These are phyloP conservation scores for Charina bottae DNA, from an alignment of 2,113 vertebrate species.

Conservation along the genomic window DNA sequence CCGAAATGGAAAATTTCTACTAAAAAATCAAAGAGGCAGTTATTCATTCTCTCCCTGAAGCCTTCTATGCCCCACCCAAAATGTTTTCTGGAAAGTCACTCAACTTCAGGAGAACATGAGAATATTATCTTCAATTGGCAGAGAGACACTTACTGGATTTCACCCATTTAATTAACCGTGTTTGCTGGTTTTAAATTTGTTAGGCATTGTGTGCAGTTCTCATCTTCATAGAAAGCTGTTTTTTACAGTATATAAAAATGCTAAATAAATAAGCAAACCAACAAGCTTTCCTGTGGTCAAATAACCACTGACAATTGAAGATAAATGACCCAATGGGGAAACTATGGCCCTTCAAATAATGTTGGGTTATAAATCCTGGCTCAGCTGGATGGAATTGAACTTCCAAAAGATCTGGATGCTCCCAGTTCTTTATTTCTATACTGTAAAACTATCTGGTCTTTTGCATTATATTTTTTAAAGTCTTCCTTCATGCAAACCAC, in stretches of 20 bases:
- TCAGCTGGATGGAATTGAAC: neutral
- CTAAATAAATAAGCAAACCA: neutral
- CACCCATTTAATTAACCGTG: neutral
- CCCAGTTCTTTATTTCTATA: neutral
- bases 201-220: neutral
- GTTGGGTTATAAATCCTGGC: neutral
- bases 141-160: neutral
- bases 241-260: neutral
- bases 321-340: neutral
- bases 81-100: neutral
- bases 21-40: neutral
- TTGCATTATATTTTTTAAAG: neutral
- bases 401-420: neutral
- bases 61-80: neutral
- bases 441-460: neutral
- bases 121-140: neutral
- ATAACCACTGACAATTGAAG: neutral
- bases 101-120: neutral
- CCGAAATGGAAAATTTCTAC: neutral
- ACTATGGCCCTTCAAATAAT: neutral
- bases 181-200: neutral
- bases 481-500: slow-evolving; percentile 3
- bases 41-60: neutral
- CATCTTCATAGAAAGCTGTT: neutral
- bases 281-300: neutral